These are phyloP conservation scores for Machaerirhynchus nigripectus DNA, from an alignment of 2,113 vertebrate species.

Conservation along the genomic window DNA sequence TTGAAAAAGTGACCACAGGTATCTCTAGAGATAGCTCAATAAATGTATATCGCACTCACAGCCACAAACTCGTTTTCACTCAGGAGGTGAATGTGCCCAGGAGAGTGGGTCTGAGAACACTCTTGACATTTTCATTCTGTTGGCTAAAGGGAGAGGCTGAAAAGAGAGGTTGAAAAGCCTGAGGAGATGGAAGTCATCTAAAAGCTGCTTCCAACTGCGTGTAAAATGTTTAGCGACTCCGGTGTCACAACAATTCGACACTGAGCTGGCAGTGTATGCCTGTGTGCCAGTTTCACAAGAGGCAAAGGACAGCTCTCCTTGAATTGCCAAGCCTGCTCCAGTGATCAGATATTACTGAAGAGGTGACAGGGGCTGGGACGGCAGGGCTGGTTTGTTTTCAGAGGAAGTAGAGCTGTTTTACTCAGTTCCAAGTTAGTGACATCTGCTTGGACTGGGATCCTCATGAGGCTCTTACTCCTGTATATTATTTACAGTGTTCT, in stretches of 20 bases:
- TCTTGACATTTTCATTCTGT: conserved; percentile 11
- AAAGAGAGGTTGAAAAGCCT: background rate
- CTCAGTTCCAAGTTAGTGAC: conserved; percentile 2
- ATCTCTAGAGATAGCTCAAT: background rate
- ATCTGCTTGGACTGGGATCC: background rate
- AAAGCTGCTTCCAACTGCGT: conserved; percentile 33
- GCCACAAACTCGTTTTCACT: background rate
- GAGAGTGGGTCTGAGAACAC: background rate
- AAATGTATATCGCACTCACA: background rate
- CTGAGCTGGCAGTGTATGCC: background rate
- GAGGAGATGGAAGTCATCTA: background rate
- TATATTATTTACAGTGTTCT: background rate
- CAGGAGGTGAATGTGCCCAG: background rate
- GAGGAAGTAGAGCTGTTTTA: background rate
- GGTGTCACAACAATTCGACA: background rate
- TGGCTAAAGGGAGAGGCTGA: conserved; percentile 10
- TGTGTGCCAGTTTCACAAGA: background rate
- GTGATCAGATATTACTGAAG: background rate
- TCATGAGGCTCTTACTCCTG: background rate
- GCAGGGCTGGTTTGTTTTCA: background rate
- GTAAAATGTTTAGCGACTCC: background rate
- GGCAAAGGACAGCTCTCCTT: background rate
- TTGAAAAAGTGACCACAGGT: background rate
- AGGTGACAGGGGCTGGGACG: background rate
- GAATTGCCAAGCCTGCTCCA: background rate